Evolutionary conservation across 2,888 invertebrate species (phyloP).

Genomic region (Synergus laeviventris): DNA sequence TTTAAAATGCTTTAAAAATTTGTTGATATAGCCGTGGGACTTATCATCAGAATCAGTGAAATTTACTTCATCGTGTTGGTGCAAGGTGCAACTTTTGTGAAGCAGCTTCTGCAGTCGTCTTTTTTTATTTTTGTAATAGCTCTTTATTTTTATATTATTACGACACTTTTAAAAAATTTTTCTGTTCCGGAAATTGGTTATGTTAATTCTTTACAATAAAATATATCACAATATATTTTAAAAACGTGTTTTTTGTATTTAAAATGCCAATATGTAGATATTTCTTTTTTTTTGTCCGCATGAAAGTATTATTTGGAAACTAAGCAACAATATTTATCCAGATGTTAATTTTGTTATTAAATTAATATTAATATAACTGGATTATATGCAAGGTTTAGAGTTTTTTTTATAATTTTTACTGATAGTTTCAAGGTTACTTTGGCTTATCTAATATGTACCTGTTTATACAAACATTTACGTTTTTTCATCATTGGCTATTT

Average conservation of each 20-base stretch:
- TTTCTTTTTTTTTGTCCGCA: neutral
- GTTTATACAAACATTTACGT: no score
- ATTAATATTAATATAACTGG: no score
- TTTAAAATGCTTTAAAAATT: neutral
- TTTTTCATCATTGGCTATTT: no score
- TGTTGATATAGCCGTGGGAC: conserved; percentile 6
- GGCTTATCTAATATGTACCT: no score
- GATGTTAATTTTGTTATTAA: neutral
- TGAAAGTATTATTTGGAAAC: neutral
- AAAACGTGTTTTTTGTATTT: neutral
- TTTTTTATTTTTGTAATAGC: neutral
- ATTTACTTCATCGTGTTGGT: conserved; percentile 15
- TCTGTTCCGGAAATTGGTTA: neutral
- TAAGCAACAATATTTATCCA: neutral
- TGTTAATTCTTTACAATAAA: neutral
- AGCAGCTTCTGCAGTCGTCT: conserved; percentile 1
- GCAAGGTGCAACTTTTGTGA: conserved; percentile 29
- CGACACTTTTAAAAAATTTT: neutral
- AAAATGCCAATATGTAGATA: no score
- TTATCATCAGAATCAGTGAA: conserved; percentile 6
- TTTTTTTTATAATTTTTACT: no score
- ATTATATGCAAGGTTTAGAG: neutral
- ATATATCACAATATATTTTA: no score
- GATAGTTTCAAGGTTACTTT: no score
- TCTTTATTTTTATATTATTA: neutral